Evolutionary conservation across 2,113 vertebrate species (phyloP), one percentile per base, ranked within the genome.

Genomic region (Nycticryphes semicollaris): DNA sequence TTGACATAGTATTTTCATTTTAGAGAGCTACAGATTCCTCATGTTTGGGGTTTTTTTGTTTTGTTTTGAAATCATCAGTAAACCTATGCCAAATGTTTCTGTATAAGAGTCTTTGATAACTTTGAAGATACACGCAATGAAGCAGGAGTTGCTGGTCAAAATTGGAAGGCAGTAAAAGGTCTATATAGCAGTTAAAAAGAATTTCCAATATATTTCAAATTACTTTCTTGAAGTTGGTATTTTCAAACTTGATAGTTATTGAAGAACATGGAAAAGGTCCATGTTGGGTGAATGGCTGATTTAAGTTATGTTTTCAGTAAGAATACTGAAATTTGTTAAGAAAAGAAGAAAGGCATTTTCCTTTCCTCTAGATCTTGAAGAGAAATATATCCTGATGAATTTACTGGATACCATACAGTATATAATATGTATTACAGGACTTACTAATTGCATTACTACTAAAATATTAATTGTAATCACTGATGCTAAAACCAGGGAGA

Each of bases 81-180:
- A 60, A 5, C 19, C 21, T 75, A 11, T 31, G 13, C 0, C 5
- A 63, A 63, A 50, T 1, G 0, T 14, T 72, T 64, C 10, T 4
- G 3, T 72, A 12, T 39, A 62, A 77, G 2, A 48, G 37, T 54
- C 7, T 54, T 56, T 57, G 14, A 53, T 41, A 69, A 47, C 7
- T 60, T 70, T 39, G 33, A 81, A 56, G 25, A 90, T 86, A 70
- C 2, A 12, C 8, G 6, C 8, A 56, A 12, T 64, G 15, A 69
- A 84, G 12, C 10, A 47, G 8, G 8, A 45, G 11, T 21, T 60
- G 9, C 4, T 35, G 3, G 20, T 76, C 12, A 79, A 68, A 83
- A 50, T 2, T 50, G 25, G 25, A 5, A 35, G 7, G 39, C 12
- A 39, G 39, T 39, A 39, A 39, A 39, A 39, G 39, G 9, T 83